Base-by-base conservation (phyloP, 2,888 invertebrate species). In the Ligdia adustata region DNA sequence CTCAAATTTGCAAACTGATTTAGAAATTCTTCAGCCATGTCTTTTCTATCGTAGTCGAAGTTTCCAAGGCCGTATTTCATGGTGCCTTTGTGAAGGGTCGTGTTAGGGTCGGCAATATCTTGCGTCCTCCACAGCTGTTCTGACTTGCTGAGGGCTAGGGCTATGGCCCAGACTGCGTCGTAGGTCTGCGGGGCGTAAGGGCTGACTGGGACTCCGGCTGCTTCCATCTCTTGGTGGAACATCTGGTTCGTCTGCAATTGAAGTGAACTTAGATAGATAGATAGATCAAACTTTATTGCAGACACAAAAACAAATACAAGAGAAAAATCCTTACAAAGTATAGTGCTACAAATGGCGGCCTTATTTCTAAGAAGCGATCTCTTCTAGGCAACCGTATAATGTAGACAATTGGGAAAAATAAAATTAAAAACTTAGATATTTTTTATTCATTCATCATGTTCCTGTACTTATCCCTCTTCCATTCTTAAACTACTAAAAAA, bases 121-220 rank as follows among this genome's bases (percentile, higher is more conserved):
- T 54, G 69, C 60, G 72, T 82, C 9, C 87, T 87, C 90, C 93
- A 92, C 35, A 90, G 82, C 11, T 89, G 83, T 66, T 94, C 93
- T 0, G 94, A 92, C 47, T 92, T 92, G 48, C 92, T 91, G 39
- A 98, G 77, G 0, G 96, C 94, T 13, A 96, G 72, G 0, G 97
- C 97, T 63, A 97, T 95, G 0, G 97, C 94, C 97, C 97, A 98
- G 0, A 98, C 94, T 0, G 97, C 97, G 72, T 98, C 98, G 75
- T 97, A 98, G 0, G 96, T 94, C 69, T 96, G 95, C 0, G 94
- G 93, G 0, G 96, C 95, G 78, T 93, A 95, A 42, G 91, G 91
- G 0, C 94, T 94, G 1, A 93, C 82, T 0, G 89, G 69, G 0
- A 91, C 91, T 0, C 91, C 91, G 14, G 83, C 78, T 1, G 74